Evolutionary conservation across 2,888 invertebrate species (phyloP), one percentile per base, ranked within the genome.

Genomic region (Mechanitis mazaeus): DNA sequence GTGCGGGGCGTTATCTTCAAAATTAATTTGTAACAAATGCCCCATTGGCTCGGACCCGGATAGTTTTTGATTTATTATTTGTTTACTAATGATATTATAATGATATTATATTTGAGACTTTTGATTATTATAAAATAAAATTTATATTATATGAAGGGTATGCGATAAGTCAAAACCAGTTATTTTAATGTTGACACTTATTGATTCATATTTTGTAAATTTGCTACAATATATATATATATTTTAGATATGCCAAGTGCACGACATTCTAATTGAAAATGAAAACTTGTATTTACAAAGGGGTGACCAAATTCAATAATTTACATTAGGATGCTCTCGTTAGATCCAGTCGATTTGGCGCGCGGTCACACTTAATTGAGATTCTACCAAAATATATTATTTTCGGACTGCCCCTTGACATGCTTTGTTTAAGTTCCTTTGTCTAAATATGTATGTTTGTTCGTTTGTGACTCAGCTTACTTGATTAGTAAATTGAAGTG

Each of bases 321-420:
- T 79, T 71, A 76, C 66, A 68, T 64, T 64, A 68, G 72, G 67
- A 69, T 66, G 65, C 74, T 71, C 68, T 69, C 71, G 79, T 87
- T 85, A 87, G 77, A 83, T 71, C 80, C 84, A 69, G 77, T 75
- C 84, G 84, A 86, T 85, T 87, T 81, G 83, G 79, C 76, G 67
- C 72, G 72, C 75, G 78, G 78, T 70, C 79, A 68, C 72, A 73
- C 74, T 81, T 77, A 81, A 76, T 84, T 80, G 82, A 75, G 75
- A 76, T 73, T 70, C 72, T 73, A 74, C 70, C 73, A 75, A 81
- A 81, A 87, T 85, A 84, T 87, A 85, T 87, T 84, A 80, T 75
- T 76, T 75, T 74, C 68, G 70, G 69, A 70, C 71, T 72, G 71
- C 73, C 78, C 79, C 72, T 68, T 68, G 73, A 67, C 69, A 60